Evolutionary conservation across 2,888 invertebrate species (phyloP).

Genomic region (Nymphalis c-album): DNA sequence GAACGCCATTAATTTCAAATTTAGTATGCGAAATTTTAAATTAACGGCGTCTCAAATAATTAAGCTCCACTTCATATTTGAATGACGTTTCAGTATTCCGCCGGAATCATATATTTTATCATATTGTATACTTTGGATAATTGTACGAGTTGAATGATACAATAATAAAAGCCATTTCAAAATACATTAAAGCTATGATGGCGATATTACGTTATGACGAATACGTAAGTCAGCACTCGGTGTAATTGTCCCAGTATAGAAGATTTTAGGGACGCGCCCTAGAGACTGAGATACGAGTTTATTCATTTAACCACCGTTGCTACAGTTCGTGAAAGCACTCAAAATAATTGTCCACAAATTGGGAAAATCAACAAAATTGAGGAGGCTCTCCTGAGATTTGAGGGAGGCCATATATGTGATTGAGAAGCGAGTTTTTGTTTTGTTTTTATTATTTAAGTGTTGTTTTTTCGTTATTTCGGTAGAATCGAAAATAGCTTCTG

Average conservation of each 20-base stretch:
- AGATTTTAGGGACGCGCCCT: slow-evolving; percentile 28
- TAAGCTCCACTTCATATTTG: too few relatives aligned
- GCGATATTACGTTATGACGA: slow-evolving; percentile 11
- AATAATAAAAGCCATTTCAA: not conserved
- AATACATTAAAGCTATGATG: not conserved
- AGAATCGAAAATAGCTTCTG: not conserved
- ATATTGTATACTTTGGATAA: too few relatives aligned
- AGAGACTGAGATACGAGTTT: slow-evolving; percentile 37
- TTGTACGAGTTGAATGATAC: too few relatives aligned
- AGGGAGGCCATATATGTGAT: slow-evolving; percentile 21
- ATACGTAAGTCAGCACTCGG: slow-evolving; percentile 27
- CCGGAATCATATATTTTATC: too few relatives aligned
- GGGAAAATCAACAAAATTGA: slow-evolving; percentile 46
- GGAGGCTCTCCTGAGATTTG: slow-evolving; percentile 26
- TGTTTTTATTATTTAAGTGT: not conserved
- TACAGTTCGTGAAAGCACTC: slow-evolving; percentile 44
- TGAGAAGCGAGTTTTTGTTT: slow-evolving; percentile 11
- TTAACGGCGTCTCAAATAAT: too few relatives aligned
- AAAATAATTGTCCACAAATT: slow-evolving; percentile 54
- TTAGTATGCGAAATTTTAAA: too few relatives aligned
- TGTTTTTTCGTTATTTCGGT: not conserved
- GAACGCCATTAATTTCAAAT: too few relatives aligned
- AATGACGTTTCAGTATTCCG: too few relatives aligned
- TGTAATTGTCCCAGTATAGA: slow-evolving; percentile 24
- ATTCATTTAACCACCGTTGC: slow-evolving; percentile 44